phyloP scores from a whole-genome alignment of 2,113 vertebrate species.

The Panthera tigris region DNA sequence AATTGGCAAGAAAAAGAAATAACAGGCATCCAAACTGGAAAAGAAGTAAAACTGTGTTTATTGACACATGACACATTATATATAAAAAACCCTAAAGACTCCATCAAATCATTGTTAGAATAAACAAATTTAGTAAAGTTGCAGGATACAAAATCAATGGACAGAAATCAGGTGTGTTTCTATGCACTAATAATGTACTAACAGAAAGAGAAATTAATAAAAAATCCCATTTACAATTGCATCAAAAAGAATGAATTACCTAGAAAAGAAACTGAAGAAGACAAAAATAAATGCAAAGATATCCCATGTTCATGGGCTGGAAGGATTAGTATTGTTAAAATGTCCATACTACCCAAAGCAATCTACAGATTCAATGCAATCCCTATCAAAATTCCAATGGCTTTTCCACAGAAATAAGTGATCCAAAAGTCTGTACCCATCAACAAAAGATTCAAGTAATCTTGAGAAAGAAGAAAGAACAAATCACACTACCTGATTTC shows the following conservation, averaged over 20 bases:
- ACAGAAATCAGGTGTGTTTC: not conserved
- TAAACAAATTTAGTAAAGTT: not conserved
- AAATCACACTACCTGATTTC: not conserved
- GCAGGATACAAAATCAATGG: not conserved
- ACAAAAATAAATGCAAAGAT: not conserved
- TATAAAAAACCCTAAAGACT: not conserved
- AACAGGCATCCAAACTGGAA: not conserved
- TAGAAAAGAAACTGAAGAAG: not conserved
- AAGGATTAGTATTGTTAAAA: not conserved
- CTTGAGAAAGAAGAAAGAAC: not conserved
- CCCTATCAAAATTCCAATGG: not conserved
- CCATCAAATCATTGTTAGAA: not conserved
- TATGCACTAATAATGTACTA: not conserved
- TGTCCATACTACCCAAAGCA: not conserved
- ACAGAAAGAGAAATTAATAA: not conserved
- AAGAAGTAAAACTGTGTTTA: not conserved
- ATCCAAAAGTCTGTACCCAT: not conserved
- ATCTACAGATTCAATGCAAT: not conserved
- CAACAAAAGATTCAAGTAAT: not conserved
- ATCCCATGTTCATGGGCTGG: not conserved
- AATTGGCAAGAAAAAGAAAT: not conserved
- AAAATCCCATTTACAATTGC: not conserved
- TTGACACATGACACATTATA: not conserved
- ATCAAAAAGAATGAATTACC: not conserved
- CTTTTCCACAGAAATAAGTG: not conserved